A percentile compares a stretch with the other conserved stretches of the same genome.
Evolutionary conservation across 2,888 invertebrate genomes (phyloP).

Genomic region (Thera britannica): DNA sequence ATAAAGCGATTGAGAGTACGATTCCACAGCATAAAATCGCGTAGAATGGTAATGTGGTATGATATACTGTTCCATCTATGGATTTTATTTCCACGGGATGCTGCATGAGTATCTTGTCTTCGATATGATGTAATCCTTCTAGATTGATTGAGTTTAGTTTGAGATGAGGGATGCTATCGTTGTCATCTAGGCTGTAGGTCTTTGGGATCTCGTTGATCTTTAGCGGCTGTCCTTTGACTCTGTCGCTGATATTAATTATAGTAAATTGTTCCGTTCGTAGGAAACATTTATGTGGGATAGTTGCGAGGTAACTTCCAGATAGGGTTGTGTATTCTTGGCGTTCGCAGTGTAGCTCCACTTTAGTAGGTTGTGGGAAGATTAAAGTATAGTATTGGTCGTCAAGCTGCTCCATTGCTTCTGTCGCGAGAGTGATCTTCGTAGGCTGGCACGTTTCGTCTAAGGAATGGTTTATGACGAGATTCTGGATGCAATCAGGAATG

Average conservation of each 20-base stretch:
- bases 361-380: too few relatives aligned
- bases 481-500: too few relatives aligned
- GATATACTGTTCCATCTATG: conserved; percentile 1
- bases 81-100: not conserved
- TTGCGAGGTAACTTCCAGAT: not conserved
- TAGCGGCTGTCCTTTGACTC: too few relatives aligned
- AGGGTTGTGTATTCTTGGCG: not conserved
- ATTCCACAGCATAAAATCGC: too few relatives aligned
- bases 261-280: not conserved
- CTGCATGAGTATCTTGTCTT: not conserved
- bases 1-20: too few relatives aligned
- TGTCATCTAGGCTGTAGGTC: not conserved
- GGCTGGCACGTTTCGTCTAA: too few relatives aligned
- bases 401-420: too few relatives aligned
- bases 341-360: not conserved
- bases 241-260: too few relatives aligned
- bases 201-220: not conserved
- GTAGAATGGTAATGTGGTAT: not conserved
- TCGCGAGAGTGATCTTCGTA: too few relatives aligned
- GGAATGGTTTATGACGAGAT: too few relatives aligned
- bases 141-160: not conserved
- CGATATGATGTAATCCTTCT: not conserved
- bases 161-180: not conserved
- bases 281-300: not conserved
- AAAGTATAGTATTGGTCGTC: too few relatives aligned